Evolutionary conservation across 2,113 vertebrate species (phyloP).

Genomic region (Prionailurus viverrinus): DNA sequence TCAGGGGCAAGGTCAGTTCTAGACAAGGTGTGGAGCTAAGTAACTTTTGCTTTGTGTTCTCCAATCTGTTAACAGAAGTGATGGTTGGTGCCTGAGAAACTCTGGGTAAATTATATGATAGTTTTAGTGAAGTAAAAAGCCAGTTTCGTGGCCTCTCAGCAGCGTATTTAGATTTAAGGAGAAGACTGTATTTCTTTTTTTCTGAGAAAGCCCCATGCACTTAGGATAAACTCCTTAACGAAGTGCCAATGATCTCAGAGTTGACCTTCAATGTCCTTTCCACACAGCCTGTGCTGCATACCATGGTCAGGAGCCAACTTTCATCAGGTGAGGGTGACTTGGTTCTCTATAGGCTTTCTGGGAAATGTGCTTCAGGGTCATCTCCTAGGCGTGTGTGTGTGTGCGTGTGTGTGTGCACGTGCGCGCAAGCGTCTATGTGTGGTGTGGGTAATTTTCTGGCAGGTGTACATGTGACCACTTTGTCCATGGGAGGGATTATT

Average conservation of each 20-base stretch:
- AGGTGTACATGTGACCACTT: not conserved
- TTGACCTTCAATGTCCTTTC: not conserved
- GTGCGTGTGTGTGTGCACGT: not conserved
- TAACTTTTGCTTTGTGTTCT: not conserved
- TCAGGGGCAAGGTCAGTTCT: not conserved
- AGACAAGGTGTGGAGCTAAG: not conserved
- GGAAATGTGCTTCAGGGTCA: not conserved
- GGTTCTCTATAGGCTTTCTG: not conserved
- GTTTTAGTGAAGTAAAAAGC: not conserved
- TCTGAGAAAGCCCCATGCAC: not conserved
- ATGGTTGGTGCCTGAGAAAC: not conserved
- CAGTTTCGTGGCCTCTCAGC: not conserved
- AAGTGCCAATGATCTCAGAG: not conserved
- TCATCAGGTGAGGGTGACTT: not conserved
- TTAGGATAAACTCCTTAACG: not conserved
- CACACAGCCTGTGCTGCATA: not conserved
- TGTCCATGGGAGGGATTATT: not conserved
- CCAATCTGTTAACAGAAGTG: not conserved
- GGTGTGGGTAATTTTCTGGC: not conserved
- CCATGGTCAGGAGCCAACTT: not conserved
- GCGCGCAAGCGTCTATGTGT: not conserved
- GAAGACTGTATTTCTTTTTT: not conserved
- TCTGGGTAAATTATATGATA: not conserved
- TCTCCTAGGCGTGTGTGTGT: not conserved
- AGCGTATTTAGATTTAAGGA: not conserved